phyloP scores from a whole-genome alignment of 2,888 invertebrate species.

The Pterostichus niger region DNA sequence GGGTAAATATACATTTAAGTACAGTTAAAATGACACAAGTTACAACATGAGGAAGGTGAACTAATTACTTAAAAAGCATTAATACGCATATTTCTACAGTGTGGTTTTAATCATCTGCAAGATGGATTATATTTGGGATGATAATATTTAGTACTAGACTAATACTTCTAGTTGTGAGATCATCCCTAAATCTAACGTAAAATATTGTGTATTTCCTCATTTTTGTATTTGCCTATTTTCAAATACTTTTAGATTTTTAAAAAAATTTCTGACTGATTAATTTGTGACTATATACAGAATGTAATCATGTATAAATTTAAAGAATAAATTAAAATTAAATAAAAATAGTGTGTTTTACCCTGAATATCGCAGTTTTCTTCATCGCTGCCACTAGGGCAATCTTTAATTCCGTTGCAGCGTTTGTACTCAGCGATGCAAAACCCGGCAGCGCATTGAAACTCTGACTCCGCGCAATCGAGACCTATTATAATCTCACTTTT shows the following conservation, averaged over 20 bases:
- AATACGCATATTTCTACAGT: slow-evolving; percentile 65
- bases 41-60: slow-evolving; percentile 63
- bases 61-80: slow-evolving; percentile 66
- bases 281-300: background rate
- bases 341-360: slow-evolving; percentile 53
- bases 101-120: slow-evolving; percentile 33
- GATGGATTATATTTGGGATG: slow-evolving; percentile 35
- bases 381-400: slow-evolving; percentile 76
- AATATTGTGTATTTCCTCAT: background rate
- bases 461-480: slow-evolving; percentile 73
- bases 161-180: slow-evolving; percentile 5
- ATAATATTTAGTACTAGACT: background rate
- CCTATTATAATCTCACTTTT: slow-evolving; percentile 64
- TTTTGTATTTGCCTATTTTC: background rate
- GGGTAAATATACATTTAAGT: slow-evolving; percentile 66
- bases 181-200: background rate
- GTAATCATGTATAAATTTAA: background rate
- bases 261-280: background rate
- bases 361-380: slow-evolving; percentile 73
- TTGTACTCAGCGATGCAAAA: slow-evolving; percentile 81
- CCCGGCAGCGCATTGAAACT: slow-evolving; percentile 81
- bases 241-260: background rate
- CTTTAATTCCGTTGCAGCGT: slow-evolving; percentile 78
- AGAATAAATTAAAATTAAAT: slow-evolving; percentile 4
- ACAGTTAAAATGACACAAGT: slow-evolving; percentile 59